Conservation (phyloP, 1,140 invertebrate genomes). For the Bombus confusus region DNA sequence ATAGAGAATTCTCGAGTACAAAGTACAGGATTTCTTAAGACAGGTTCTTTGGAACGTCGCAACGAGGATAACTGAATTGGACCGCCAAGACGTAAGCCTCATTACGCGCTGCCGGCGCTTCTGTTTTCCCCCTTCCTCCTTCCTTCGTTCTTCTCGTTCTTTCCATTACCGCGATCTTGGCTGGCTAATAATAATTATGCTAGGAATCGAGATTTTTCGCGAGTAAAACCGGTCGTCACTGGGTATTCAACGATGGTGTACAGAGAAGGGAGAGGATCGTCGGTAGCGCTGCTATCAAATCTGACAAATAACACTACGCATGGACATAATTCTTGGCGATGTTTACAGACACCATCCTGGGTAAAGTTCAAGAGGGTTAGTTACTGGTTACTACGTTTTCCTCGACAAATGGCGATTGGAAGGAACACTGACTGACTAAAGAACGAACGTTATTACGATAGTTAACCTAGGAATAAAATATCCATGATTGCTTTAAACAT, state of each 20-base stretch:
- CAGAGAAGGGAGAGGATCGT: not conserved
- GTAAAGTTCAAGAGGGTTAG: not conserved
- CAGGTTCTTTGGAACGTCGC: slow-evolving; percentile 37
- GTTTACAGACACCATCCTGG: too few species aligned
- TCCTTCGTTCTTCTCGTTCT: not conserved
- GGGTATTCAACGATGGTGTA: slow-evolving; percentile 1
- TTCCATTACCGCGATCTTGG: not conserved
- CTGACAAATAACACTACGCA: slow-evolving; percentile 40
- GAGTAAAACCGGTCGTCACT: slow-evolving; percentile 47
- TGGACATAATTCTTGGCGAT: not conserved
- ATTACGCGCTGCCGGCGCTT: slow-evolving; percentile 35
- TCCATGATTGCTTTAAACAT: not conserved
- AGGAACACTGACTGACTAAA: not conserved
- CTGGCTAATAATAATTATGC: slow-evolving; percentile 51
- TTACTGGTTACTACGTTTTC: not conserved
- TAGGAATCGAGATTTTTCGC: slow-evolving; percentile 49
- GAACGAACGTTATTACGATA: not conserved
- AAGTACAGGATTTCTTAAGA: not conserved
- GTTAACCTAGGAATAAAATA: not conserved
- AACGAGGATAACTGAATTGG: slow-evolving; percentile 43
- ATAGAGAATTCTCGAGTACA: not conserved
- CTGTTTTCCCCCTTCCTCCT: not conserved
- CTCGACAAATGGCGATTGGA: not conserved
- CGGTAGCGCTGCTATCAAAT: slow-evolving; percentile 44
- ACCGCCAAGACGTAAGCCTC: slow-evolving; percentile 35